A percentile compares a stretch with the other conserved stretches of the same genome.
Conservation (phyloP, 2,113 vertebrate genomes). For the Nannospalax galili region DNA sequence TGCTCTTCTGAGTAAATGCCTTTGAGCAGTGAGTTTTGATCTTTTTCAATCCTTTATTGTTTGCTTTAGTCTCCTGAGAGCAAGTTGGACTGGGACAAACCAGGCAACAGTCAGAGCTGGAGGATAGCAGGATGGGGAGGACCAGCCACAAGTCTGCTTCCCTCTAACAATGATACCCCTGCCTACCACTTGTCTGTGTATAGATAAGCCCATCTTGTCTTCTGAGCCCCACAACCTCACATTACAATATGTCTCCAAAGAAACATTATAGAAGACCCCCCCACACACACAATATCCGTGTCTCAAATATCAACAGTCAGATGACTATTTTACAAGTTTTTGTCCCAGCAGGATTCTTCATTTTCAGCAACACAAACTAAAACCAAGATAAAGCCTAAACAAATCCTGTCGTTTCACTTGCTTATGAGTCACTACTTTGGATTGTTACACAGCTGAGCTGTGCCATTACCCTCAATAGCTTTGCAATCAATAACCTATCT, state of each 20-base stretch:
- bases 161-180: not conserved
- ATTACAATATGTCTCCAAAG: not conserved
- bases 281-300: not conserved
- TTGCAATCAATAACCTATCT: not conserved
- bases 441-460: not conserved
- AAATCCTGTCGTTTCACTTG: not conserved
- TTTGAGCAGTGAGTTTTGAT: not conserved
- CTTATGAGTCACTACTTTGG: not conserved
- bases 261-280: not conserved
- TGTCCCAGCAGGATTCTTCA: not conserved
- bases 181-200: not conserved
- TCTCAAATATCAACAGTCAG: not conserved
- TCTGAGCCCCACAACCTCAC: not conserved
- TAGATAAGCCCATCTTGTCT: not conserved
- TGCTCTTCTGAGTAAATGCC: not conserved
- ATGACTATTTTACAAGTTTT: not conserved
- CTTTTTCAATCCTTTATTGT: not conserved
- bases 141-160: no score
- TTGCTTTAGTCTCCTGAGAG: not conserved
- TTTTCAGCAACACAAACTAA: conserved; percentile 20
- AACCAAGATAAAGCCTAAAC: not conserved
- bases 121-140: not conserved
- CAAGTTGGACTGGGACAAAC: not conserved
- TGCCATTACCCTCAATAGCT: not conserved
- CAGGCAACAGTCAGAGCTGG: not conserved